These are phyloP conservation scores for Prunella strophiata DNA, from an alignment of 2,797 vertebrate species.

Conservation along the genomic window DNA sequence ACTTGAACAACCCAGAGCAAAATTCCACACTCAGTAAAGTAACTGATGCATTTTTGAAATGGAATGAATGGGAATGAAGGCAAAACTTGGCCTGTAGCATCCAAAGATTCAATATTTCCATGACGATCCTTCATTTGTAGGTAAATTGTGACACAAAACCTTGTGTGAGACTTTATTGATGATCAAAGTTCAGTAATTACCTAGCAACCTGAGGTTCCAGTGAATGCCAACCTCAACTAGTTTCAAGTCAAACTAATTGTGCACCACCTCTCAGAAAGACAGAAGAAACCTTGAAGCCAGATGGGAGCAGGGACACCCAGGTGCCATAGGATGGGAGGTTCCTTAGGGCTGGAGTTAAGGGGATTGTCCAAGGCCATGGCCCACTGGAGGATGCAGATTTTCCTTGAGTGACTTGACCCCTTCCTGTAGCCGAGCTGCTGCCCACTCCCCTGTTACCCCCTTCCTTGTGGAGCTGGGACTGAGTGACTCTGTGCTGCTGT, in stretches of 20 bases:
- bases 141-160: not conserved
- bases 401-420: not conserved
- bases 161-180: not conserved
- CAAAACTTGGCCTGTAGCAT: not conserved
- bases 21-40: not conserved
- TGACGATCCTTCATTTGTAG: not conserved
- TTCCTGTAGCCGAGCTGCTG: accelerated
- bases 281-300: not conserved
- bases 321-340: not conserved
- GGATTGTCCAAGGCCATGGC: not conserved
- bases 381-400: not conserved
- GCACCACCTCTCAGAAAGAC: not conserved
- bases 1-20: not conserved
- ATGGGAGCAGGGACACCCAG: no score
- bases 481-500: accelerated
- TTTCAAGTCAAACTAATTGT: not conserved
- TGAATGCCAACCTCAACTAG: not conserved
- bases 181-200: not conserved
- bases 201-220: not conserved
- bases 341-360: no score
- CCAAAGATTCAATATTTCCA: not conserved
- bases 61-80: not conserved
- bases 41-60: not conserved
- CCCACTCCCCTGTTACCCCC: not conserved
- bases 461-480: not conserved